Base-by-base conservation (phyloP, 2,113 vertebrate genomes). In the Alligator sinensis region DNA sequence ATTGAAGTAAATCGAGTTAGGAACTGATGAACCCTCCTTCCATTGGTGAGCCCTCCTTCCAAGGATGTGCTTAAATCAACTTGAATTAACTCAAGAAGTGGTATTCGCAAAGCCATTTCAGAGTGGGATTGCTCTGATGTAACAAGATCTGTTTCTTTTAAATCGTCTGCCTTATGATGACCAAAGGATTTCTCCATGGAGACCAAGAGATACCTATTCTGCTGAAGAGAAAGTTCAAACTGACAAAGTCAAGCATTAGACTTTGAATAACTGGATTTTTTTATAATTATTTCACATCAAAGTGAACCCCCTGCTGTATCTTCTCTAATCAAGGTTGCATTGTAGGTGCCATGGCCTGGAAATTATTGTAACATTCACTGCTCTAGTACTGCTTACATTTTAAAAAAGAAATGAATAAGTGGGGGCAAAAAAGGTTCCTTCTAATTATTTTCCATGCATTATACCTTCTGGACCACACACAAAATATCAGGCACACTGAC, bases 1-100 rank as follows among this genome's bases (percentile, higher is more conserved):
- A 85, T 94, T 21, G 9, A 74, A 83, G 60, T 75, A 89, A 94
- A 77, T 89, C 30, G 77, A 72, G 77, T 95, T 63, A 94, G 94
- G 70, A 95, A 89, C 47, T 86, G 90, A 94, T 82, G 85, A 93
- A 88, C 57, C 79, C 34, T 34, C 34, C 34, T 34, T 34, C 34
- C 5, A 3, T 68, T 92, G 87, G 84, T 91, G 60, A n/a, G 58
- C 28, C 28, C 85, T 80, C 34, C 16, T 88, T 82, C 57, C 9
- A 34, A 78, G 55, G 72, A 18, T 94, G 11, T 58, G 87, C 55
- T 61, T 62, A 84, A 83, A 82, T 55, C 0, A 0, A 12, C 30
- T 61, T 57, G 80, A 89, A 77, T 55, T 86, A 66, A 78, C 88
- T 93, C 25, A 27, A 54, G 61, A 54, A 64, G 63, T 55, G 28